Conservation (phyloP, 1,140 invertebrate species). For the Drosophila rufa region DNA sequence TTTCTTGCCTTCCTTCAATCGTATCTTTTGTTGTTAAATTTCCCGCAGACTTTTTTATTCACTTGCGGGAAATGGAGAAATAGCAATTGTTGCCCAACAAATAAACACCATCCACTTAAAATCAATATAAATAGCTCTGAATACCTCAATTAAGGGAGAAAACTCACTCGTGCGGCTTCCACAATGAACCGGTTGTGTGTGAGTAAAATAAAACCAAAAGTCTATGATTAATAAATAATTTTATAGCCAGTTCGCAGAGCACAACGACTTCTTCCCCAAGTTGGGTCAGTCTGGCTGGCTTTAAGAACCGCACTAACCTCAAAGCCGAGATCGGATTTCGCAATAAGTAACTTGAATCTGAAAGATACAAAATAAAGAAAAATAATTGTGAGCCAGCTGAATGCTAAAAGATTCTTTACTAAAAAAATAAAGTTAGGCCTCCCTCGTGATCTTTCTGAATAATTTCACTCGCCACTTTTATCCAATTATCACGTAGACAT, state of each 20-base stretch:
- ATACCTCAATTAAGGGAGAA: slow-evolving; percentile 41
- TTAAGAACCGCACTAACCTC: slow-evolving; percentile 50
- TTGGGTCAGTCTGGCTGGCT: slow-evolving; percentile 12
- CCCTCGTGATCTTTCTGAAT: slow-evolving; percentile 15
- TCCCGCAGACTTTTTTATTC: slow-evolving; percentile 4
- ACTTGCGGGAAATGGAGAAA: slow-evolving; percentile 28
- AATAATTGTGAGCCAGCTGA: neutral
- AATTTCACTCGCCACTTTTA: neutral
- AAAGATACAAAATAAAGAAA: neutral
- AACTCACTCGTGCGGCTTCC: slow-evolving; percentile 47
- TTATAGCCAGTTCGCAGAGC: slow-evolving; percentile 26
- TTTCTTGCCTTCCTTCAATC: neutral
- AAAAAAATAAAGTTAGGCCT: neutral
- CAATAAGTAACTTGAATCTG: slow-evolving; percentile 11
- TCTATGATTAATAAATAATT: slow-evolving; percentile 48
- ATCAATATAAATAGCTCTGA: slow-evolving; percentile 55
- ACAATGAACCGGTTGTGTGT: slow-evolving; percentile 43
- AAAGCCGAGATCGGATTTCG: slow-evolving; percentile 34
- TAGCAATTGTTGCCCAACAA: slow-evolving; percentile 41
- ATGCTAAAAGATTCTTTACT: neutral
- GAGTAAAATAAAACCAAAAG: slow-evolving; percentile 47
- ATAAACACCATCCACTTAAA: slow-evolving; percentile 51
- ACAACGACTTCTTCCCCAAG: slow-evolving; percentile 33
- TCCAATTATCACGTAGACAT: slow-evolving; percentile 39
- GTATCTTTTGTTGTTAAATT: slow-evolving; percentile 19